A percentile compares a stretch with the other conserved stretches of the same genome.
These are phyloP conservation scores for Drosophila leonis DNA, from an alignment of 2,888 invertebrate genomes.

Conservation along the genomic window DNA sequence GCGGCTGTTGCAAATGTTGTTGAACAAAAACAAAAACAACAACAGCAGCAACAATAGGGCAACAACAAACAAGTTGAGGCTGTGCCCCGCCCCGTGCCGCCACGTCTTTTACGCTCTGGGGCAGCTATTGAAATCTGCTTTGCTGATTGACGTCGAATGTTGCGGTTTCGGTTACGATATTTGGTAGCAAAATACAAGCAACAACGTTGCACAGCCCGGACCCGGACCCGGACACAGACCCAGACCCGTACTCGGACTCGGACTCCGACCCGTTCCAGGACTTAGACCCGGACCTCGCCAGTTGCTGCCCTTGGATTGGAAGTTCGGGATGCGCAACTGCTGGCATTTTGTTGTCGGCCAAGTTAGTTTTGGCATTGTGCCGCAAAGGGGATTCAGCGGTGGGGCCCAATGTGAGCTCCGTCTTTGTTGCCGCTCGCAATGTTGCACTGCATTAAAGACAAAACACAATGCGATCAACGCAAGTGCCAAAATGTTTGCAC, in stretches of 20 bases:
- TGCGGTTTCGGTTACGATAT: slow-evolving; percentile 81
- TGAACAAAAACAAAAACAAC: slow-evolving; percentile 46
- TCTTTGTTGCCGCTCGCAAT: slow-evolving; percentile 31
- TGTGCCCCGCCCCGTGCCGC: background rate
- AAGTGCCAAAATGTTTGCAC: background rate
- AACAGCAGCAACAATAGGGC: slow-evolving; percentile 37
- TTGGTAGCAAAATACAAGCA: slow-evolving; percentile 73
- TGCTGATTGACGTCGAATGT: slow-evolving; percentile 80
- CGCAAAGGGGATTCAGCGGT: background rate
- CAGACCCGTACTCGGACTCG: background rate
- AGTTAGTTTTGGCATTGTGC: slow-evolving; percentile 43
- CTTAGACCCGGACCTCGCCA: background rate
- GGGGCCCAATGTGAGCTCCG: slow-evolving; percentile 14
- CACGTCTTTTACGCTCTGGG: slow-evolving; percentile 19
- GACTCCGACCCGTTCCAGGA: background rate
- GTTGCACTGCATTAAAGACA: slow-evolving; percentile 47
- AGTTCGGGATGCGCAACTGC: slow-evolving; percentile 35
- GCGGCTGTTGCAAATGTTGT: slow-evolving; percentile 65
- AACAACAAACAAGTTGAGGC: slow-evolving; percentile 41
- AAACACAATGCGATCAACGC: slow-evolving; percentile 17
- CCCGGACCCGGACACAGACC: background rate
- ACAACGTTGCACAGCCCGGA: slow-evolving; percentile 26
- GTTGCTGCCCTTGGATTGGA: slow-evolving; percentile 15
- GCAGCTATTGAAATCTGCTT: slow-evolving; percentile 78
- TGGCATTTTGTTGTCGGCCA: slow-evolving; percentile 49